Conservation (phyloP, 2,797 vertebrate species). For the Cuniculus paca region DNA sequence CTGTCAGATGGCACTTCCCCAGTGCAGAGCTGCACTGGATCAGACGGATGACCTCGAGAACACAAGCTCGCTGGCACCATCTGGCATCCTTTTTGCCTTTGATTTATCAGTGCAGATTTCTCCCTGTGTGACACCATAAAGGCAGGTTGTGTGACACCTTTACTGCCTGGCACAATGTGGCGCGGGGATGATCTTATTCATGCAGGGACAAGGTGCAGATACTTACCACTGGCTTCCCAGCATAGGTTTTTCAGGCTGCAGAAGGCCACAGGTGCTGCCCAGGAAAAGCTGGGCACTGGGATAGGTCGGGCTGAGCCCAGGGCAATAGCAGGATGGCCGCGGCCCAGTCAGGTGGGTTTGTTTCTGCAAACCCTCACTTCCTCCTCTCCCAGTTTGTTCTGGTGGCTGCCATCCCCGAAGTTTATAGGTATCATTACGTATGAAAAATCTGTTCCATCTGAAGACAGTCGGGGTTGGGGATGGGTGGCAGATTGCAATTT, state of each 20-base stretch:
- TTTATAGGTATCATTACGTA: conserved; percentile 83
- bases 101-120: conserved; percentile 46
- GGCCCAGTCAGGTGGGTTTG: not conserved
- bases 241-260: rapidly evolving
- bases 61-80: conserved; percentile 9
- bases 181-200: not conserved
- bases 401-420: conserved; percentile 56
- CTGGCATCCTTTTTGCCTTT: conserved; percentile 62
- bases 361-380: not conserved
- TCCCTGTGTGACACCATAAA: not conserved
- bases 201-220: not conserved
- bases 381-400: not conserved
- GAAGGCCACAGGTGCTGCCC: not conserved
- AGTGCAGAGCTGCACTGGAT: not conserved
- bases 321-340: not conserved
- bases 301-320: not conserved
- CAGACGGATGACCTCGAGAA: conserved; percentile 3
- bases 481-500: conserved; percentile 83
- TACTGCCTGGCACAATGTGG: not conserved
- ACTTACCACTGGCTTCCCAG: not conserved
- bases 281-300: not conserved
- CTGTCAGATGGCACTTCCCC: not conserved
- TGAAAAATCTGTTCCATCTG: conserved; percentile 79
- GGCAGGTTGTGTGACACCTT: conserved; percentile 64
- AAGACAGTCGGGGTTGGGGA: conserved; percentile 59